Evolutionary conservation across 1,140 invertebrate genomes (phyloP).

Genomic region (Geopemphigus sp.): DNA sequence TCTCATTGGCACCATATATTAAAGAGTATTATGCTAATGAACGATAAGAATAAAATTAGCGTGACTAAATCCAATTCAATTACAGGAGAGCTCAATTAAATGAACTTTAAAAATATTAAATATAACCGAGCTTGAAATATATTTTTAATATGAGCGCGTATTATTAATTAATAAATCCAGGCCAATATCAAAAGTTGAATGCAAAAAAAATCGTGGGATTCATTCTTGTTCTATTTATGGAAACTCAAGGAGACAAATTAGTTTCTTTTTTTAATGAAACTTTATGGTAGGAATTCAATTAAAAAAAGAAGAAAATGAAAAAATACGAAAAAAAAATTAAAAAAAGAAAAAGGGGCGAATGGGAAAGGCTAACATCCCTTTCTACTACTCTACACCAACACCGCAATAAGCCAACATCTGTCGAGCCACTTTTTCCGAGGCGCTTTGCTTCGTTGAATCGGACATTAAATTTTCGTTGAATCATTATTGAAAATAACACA

Average conservation of each 20-base stretch:
- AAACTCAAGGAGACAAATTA: conserved; percentile 41
- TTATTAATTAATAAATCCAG: conserved; percentile 38
- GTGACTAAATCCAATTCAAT: conserved; percentile 2
- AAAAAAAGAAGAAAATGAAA: conserved; percentile 21
- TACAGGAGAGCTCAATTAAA: neutral
- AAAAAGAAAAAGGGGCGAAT: neutral
- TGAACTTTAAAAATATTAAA: neutral
- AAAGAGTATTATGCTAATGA: neutral
- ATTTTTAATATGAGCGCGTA: conserved; percentile 13
- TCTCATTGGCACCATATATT: too few relatives aligned
- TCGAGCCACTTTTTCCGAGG: neutral
- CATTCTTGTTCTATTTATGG: neutral
- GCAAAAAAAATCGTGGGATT: conserved; percentile 1
- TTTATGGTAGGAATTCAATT: conserved; percentile 42
- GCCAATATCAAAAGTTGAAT: neutral
- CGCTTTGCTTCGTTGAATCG: conserved; percentile 12
- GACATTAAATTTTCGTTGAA: conserved; percentile 34
- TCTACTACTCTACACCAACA: neutral
- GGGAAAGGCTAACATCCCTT: neutral
- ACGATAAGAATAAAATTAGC: conserved; percentile 7
- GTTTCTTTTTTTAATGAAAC: conserved; percentile 44
- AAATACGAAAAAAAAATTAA: conserved; percentile 11
- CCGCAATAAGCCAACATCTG: conserved; percentile 32
- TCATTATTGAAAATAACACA: conserved; percentile 40
- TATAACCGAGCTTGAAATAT: neutral